Base-by-base conservation (phyloP, 1,140 invertebrate species). In the Nixonia krombeini region DNA sequence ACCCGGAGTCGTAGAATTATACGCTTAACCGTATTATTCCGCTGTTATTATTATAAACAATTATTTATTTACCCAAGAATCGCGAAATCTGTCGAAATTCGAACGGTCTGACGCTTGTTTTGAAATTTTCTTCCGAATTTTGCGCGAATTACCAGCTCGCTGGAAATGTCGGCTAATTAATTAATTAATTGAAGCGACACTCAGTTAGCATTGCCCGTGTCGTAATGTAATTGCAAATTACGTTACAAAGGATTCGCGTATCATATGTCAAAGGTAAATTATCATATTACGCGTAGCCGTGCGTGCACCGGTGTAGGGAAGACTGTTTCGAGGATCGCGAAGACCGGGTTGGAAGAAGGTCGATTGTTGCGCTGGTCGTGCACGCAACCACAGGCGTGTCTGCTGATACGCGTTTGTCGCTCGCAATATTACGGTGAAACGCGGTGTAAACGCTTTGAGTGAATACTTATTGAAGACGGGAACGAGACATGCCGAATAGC, bases 241-340 rank as follows among this genome's bases (percentile, higher is more conserved):
- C 12, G 12, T 12, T 4, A 37, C 35, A 37, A 37, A 37, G 35
- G 35, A 15, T 5, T 7, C 7, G 35, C 12, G 16, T 13, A 17
- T 37, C 35, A 37, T 37, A n/a, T 17, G 35, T 37, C 35, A 37
- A 17, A 37, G 35, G 12, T 3, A 13, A 37, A 37, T 37, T 37
- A 15, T 37, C 35, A 37, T 37, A 13, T 13, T 15, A 37, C 8
- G 35, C 35, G 35, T 37, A 15, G 4, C 25, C 25, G 4, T 12
- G 35, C 12, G 12, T 15, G 16, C 12, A 13, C 7, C 2, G 1
- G 7, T 12, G 3, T 12, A 15, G 16, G 7, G 4, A 17, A 37
- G 35, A 37, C 12, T n/a, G 7, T 17, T 16, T 12, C 35, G 16
- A 6, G 4, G 4, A 37, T 37, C 16, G 16, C 15, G 12, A 37